These are phyloP conservation scores for Orestias chungarensis DNA, from an alignment of 2,797 vertebrate species.

Conservation along the genomic window DNA sequence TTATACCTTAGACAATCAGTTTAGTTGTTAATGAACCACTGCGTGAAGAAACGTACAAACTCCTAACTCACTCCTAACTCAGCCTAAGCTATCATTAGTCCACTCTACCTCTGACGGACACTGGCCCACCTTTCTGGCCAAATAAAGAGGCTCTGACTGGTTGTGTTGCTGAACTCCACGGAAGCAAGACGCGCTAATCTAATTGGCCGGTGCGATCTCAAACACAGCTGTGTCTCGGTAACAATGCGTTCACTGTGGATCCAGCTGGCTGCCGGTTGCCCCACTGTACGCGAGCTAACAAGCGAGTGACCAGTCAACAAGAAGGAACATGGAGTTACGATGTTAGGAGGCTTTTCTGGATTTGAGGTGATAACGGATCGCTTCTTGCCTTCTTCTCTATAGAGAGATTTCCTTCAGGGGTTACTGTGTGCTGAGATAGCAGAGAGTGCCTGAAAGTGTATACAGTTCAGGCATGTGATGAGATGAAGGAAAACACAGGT, in stretches of 20 bases:
- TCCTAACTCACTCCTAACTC: not conserved
- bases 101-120: constrained; percentile 18
- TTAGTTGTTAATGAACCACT: no score
- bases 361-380: not conserved
- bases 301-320: constrained; percentile 15
- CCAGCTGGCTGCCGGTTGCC: constrained; percentile 28
- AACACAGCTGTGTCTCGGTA: constrained; percentile 48
- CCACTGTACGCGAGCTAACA: constrained; percentile 24
- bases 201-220: constrained; percentile 47
- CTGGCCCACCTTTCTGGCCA: constrained; percentile 21
- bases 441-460: not conserved
- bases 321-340: not conserved
- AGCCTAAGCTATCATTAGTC: constrained; percentile 23
- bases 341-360: not conserved
- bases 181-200: constrained; percentile 19
- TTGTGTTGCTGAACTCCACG: not conserved
- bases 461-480: constrained; percentile 3
- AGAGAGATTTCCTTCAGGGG: not conserved
- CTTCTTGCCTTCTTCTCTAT: not conserved
- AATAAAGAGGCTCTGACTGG: constrained; percentile 31
- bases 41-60: no score
- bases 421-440: not conserved
- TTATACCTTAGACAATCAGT: no score
- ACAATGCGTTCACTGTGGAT: constrained; percentile 53
- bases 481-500: not conserved